Evolutionary conservation across 1,140 invertebrate genomes (phyloP), one percentile per base, ranked within the genome.

Genomic region (Mya arenaria): DNA sequence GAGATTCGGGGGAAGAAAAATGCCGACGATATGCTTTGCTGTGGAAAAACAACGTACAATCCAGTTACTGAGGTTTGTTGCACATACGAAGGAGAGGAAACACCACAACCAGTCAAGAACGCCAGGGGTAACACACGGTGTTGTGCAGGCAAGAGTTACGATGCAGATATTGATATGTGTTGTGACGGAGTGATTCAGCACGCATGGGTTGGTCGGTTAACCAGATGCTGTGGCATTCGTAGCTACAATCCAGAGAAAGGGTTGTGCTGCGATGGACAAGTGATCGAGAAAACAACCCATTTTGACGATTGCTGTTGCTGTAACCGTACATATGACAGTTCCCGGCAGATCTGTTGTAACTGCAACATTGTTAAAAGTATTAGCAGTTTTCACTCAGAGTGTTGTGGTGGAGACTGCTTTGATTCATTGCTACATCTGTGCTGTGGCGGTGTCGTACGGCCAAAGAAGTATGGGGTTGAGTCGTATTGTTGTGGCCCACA

Each of bases 301-400:
- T 34, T 52, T 48, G 79, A 82, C 39, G 79, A 82, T 55, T 72
- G 69, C 28, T 82, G 79, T 55, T 82, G 79, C 44, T 66, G 79
- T 39, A 74, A 73, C n/a, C 60, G 37, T n/a, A 82, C 69, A 36
- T 55, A 65, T 13, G 73, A 82, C 48, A 63, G 68, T 28, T 13
- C 44, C 17, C 72, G 52, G 3, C 58, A 73, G 25, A 73, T 82
- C 10, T 82, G 79, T 23, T 82, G 79, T 28, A 58, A 66, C 25
- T 82, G 79, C 55, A 73, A 69, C 32, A 30, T 48, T 25, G 72
- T 52, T 8, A 39, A 36, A 13, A 66, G 58, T 41, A 25, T 56
- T 17, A 34, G 52, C 23, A 39, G 52, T 0, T 52, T 25, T 15
- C 60, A 73, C 23, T 3, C 65, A 25, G 58, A 41, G 44, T 82